Evolutionary conservation across 2,888 invertebrate genomes (phyloP).

Genomic region (Microplitis manilae): DNA sequence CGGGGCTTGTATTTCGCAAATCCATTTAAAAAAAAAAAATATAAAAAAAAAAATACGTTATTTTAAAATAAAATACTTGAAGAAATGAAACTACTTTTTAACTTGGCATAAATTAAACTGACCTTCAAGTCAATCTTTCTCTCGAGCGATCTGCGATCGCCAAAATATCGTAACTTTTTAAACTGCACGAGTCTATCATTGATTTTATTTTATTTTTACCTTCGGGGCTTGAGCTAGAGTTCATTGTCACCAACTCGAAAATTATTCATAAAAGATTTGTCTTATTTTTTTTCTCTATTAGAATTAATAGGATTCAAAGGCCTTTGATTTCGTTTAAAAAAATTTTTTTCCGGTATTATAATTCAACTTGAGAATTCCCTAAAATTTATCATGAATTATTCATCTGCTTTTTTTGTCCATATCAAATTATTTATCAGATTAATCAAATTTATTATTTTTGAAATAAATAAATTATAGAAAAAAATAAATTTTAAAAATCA

Average conservation of each 20-base stretch:
- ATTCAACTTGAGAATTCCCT: not conserved
- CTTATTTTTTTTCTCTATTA: not conserved
- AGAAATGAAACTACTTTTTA: slow-evolving; percentile 8
- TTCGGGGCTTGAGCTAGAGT: not conserved
- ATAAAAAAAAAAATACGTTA: not conserved
- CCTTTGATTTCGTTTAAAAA: not conserved
- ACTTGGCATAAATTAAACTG: slow-evolving; percentile 9
- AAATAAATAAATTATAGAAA: too few species aligned
- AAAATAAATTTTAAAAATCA: too few species aligned
- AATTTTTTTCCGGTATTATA: not conserved
- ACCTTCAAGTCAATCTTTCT: slow-evolving; percentile 11
- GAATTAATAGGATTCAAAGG: not conserved
- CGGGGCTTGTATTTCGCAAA: slow-evolving; percentile 13
- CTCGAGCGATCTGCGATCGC: not conserved
- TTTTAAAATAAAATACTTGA: not conserved
- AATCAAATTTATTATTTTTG: too few species aligned
- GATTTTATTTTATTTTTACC: not conserved
- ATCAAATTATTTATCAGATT: too few species aligned
- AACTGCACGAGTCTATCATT: not conserved
- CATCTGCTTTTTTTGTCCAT: too few species aligned
- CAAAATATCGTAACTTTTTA: not conserved
- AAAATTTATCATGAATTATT: not conserved
- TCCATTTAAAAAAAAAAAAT: slow-evolving; percentile 13
- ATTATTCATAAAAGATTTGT: not conserved
- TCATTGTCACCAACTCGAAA: not conserved